phyloP scores from a whole-genome alignment of 2,113 vertebrate species.

The Scytalopus superciliaris region DNA sequence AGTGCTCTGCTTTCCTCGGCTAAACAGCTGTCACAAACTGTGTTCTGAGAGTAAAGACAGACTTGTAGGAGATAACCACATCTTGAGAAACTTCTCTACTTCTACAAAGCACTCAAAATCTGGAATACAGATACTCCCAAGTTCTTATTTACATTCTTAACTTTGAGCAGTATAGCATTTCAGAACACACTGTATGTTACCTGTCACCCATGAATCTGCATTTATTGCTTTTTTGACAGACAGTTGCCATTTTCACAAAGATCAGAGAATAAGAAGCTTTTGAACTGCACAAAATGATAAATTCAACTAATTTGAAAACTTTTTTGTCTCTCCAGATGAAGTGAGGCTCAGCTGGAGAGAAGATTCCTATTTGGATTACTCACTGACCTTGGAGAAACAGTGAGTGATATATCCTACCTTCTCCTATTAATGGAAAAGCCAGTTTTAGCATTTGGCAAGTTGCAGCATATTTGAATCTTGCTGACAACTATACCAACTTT shows the following conservation, averaged over 20 bases:
- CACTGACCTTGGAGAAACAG: background rate
- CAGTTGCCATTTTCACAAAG: background rate
- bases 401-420: background rate
- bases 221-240: background rate
- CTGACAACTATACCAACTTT: background rate
- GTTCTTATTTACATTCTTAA: background rate
- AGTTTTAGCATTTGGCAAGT: background rate
- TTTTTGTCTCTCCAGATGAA: background rate
- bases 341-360: background rate
- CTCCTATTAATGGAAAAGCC: background rate
- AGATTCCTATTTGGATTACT: background rate
- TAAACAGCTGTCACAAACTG: background rate
- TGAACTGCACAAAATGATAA: background rate
- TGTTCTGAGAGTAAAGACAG: background rate
- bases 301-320: background rate
- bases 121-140: background rate
- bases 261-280: background rate
- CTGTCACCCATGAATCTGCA: background rate
- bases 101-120: background rate
- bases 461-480: background rate
- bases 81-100: background rate
- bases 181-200: background rate
- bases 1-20: background rate
- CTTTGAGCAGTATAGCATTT: background rate
- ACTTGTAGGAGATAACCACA: background rate